phyloP scores from a whole-genome alignment of 1,140 invertebrate species.

The Caerostris extrusa region DNA sequence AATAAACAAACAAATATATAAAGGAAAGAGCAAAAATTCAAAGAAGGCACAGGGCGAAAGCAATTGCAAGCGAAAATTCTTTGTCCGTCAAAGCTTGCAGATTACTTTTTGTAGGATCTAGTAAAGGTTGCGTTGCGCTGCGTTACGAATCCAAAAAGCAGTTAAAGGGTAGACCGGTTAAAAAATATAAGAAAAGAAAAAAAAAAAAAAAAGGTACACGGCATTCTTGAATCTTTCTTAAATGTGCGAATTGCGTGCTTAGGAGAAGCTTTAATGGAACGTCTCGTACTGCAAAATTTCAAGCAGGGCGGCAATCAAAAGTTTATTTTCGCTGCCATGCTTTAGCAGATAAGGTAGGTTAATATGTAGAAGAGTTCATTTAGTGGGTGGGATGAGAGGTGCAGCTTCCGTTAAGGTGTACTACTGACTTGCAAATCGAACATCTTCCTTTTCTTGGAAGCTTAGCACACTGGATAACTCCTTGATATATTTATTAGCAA shows the following conservation, averaged over 20 bases:
- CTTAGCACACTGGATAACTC: not conserved
- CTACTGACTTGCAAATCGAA: not conserved
- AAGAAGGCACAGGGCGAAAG: not conserved
- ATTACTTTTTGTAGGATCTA: conserved; percentile 46
- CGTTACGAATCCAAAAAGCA: conserved; percentile 34
- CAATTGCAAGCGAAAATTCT: conserved; percentile 14
- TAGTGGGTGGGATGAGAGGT: not conserved
- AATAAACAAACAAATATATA: not conserved
- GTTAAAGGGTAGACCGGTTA: conserved; percentile 7
- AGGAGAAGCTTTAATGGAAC: conserved; percentile 46
- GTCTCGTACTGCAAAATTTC: conserved; percentile 15
- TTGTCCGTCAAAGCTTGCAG: conserved; percentile 38
- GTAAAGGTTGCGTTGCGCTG: conserved; percentile 49
- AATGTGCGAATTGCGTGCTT: conserved; percentile 62
- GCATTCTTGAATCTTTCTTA: conserved; percentile 58
- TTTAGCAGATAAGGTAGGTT: conserved; percentile 21
- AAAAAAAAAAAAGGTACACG: no score
- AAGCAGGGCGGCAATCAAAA: conserved; percentile 32
- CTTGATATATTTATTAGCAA: not conserved
- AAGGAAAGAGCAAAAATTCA: not conserved
- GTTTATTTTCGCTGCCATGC: conserved; percentile 25
- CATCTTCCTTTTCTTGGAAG: not conserved
- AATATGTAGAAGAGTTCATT: conserved; percentile 53
- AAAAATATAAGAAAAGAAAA: not conserved
- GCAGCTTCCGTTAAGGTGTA: not conserved